Conservation (phyloP, 2,888 invertebrate species). For the Oligia latruncula region DNA sequence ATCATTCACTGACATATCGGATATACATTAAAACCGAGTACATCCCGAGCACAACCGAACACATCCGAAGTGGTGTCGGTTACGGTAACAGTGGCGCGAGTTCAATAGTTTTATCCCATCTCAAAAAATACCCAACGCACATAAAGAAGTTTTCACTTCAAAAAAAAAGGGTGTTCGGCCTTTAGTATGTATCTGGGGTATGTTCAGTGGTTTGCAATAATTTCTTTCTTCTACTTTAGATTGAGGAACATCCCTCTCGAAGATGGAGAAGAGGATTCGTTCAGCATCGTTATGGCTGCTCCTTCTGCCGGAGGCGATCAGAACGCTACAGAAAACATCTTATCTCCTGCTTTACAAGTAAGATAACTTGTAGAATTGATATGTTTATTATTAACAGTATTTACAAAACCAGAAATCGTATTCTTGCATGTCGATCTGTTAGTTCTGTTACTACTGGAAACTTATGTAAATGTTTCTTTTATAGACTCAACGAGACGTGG, state of each 20-base stretch:
- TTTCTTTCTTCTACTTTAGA: conserved; percentile 76
- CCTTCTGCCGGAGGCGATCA: conserved; percentile 90
- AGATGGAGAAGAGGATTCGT: conserved; percentile 95
- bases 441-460: background rate
- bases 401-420: background rate
- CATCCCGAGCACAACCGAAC: no score
- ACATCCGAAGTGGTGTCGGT: no score
- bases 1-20: no score
- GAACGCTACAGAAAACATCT: conserved; percentile 92
- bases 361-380: conserved; percentile 19
- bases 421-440: background rate
- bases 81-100: no score
- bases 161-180: background rate
- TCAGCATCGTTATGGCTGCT: conserved; percentile 90
- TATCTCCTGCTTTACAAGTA: conserved; percentile 95
- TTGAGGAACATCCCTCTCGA: conserved; percentile 96
- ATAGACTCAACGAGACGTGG: conserved; percentile 96
- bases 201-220: background rate
- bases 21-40: no score
- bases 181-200: background rate
- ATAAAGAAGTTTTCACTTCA: no score
- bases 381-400: background rate
- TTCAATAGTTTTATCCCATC: no score
- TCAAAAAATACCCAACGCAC: no score
- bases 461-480: background rate